Evolutionary conservation across 1,140 invertebrate species (phyloP).

Genomic region (Aphelenchoides fujianensis): DNA sequence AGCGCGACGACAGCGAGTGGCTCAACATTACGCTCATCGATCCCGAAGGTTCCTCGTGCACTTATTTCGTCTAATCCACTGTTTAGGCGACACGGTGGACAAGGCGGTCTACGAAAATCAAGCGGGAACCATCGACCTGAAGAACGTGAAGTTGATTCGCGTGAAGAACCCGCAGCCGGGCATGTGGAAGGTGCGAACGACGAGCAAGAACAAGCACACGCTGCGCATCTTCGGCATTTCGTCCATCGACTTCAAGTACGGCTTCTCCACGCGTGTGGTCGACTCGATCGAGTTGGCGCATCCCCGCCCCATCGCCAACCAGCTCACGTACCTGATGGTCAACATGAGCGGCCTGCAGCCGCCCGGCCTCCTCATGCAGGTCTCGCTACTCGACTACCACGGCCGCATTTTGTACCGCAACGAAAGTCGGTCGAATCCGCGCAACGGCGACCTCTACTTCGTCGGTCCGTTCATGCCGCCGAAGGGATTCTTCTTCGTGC

Average conservation of each 20-base stretch:
- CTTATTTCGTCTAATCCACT: too few relatives aligned
- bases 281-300: slow-evolving; percentile 63
- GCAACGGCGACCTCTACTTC: slow-evolving; percentile 64
- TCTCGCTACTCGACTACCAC: slow-evolving; percentile 66
- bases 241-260: slow-evolving; percentile 69
- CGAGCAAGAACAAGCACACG: slow-evolving; percentile 69
- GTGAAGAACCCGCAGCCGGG: slow-evolving; percentile 70
- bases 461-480: slow-evolving; percentile 64
- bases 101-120: slow-evolving; percentile 51
- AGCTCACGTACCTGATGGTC: slow-evolving; percentile 65
- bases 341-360: slow-evolving; percentile 64
- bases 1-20: slow-evolving; percentile 57
- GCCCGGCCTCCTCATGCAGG: slow-evolving; percentile 62
- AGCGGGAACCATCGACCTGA: slow-evolving; percentile 63
- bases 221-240: slow-evolving; percentile 71
- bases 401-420: slow-evolving; percentile 64
- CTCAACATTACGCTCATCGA: slow-evolving; percentile 56
- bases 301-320: slow-evolving; percentile 56
- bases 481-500: slow-evolving; percentile 67
- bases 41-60: slow-evolving; percentile 49
- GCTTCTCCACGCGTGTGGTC: slow-evolving; percentile 69
- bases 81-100: slow-evolving; percentile 51
- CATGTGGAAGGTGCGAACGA: slow-evolving; percentile 68
- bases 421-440: slow-evolving; percentile 47
- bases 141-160: slow-evolving; percentile 67